Percentiles rank a stretch among this genome's conserved stretches.
Evolutionary conservation across 2,888 invertebrate genomes (phyloP).

Genomic region (Drosophila longiperda): DNA sequence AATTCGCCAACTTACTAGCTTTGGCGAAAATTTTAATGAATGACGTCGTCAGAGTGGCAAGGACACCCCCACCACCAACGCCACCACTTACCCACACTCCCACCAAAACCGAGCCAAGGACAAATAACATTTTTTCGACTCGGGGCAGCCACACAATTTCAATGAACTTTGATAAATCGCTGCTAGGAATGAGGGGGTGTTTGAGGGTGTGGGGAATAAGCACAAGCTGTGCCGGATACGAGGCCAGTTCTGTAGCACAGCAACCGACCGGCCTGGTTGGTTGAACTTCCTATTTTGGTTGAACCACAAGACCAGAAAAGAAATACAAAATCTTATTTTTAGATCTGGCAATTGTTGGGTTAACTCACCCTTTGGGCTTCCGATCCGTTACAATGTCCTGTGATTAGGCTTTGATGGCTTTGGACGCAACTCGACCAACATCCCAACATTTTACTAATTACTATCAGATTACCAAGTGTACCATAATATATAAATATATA

Average conservation of each 20-base stretch:
- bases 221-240: conserved; percentile 37
- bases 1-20: conserved; percentile 67
- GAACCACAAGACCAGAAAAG: conserved; percentile 17
- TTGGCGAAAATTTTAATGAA: conserved; percentile 72
- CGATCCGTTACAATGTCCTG: conserved; percentile 42
- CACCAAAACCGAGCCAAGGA: conserved; percentile 21
- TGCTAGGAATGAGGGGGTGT: conserved; percentile 1
- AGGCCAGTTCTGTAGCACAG: conserved; percentile 28
- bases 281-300: conserved; percentile 68
- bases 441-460: conserved; percentile 39
- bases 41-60: conserved; percentile 68
- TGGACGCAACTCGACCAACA: conserved; percentile 25
- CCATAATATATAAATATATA: conserved; percentile 37
- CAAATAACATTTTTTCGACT: conserved; percentile 21
- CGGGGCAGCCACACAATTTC: conserved; percentile 62
- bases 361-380: conserved; percentile 10
- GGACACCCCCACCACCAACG: conserved; percentile 34
- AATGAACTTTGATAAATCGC: conserved; percentile 78
- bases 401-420: conserved; percentile 60
- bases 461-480: conserved; percentile 12
- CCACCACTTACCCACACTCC: conserved; percentile 4
- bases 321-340: conserved; percentile 64
- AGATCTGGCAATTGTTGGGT: conserved; percentile 45
- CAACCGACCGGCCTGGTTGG: conserved; percentile 42
- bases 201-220: background rate